Conservation (phyloP, 1,140 invertebrate species). For the Oryctes rhinoceros region DNA sequence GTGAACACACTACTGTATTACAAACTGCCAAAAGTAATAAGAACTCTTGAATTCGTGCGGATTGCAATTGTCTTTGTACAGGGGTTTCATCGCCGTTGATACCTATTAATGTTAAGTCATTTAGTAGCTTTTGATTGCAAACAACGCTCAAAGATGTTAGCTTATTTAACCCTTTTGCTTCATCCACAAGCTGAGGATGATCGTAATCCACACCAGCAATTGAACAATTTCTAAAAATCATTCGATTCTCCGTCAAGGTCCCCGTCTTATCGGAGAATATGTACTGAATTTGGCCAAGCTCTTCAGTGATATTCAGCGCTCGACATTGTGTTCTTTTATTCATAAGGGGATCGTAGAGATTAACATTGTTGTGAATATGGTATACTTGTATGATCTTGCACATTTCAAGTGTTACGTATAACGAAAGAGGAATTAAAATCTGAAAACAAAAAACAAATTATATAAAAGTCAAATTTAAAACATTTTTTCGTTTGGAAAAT, state of each 20-base stretch:
- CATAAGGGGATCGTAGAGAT: conserved; percentile 83
- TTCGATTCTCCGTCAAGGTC: conserved; percentile 96
- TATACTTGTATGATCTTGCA: conserved; percentile 96
- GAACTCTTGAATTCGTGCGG: conserved; percentile 83
- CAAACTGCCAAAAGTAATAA: conserved; percentile 91
- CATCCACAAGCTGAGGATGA: conserved; percentile 73
- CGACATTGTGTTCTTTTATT: conserved; percentile 92
- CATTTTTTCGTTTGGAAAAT: neutral
- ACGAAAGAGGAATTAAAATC: conserved; percentile 96
- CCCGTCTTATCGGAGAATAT: conserved; percentile 98
- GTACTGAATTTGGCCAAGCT: conserved; percentile 95
- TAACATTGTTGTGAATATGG: conserved; percentile 91
- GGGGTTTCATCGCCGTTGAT: conserved; percentile 51
- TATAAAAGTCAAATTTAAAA: too few relatives aligned
- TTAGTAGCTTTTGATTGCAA: conserved; percentile 72
- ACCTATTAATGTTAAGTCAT: conserved; percentile 68
- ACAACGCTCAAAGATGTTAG: conserved; percentile 60
- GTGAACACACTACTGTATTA: conserved; percentile 95
- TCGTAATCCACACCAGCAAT: conserved; percentile 91
- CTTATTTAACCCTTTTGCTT: conserved; percentile 49
- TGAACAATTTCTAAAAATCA: conserved; percentile 92
- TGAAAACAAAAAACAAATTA: conserved; percentile 62
- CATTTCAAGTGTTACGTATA: conserved; percentile 97
- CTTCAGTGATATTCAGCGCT: conserved; percentile 96
- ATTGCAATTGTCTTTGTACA: conserved; percentile 52